These are phyloP conservation scores for Sinonovacula constricta DNA, from an alignment of 1,140 invertebrate genomes.

Conservation along the genomic window DNA sequence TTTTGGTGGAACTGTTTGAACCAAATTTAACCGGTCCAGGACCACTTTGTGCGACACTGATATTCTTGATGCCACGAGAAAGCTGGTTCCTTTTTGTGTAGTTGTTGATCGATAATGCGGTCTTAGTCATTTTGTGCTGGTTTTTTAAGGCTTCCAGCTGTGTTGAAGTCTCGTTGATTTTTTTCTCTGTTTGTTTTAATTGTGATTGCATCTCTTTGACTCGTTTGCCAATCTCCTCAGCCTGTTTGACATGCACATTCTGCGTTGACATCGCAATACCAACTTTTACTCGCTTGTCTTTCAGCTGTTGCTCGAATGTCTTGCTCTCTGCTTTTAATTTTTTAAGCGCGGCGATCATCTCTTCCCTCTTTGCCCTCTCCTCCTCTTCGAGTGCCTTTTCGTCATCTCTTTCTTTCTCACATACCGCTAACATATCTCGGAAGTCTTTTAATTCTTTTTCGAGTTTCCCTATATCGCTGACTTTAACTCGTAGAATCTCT, in stretches of 20 bases:
- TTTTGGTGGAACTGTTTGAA: not conserved
- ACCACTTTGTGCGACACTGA: conserved; percentile 34
- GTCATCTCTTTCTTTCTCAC: conserved; percentile 32
- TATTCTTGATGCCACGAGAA: not conserved
- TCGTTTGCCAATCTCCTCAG: conserved; percentile 16
- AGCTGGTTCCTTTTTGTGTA: conserved; percentile 32
- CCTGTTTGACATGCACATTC: conserved; percentile 24
- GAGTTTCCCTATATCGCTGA: conserved; percentile 25
- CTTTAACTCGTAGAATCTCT: conserved; percentile 5
- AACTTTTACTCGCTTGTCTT: conserved; percentile 27
- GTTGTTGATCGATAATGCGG: conserved; percentile 43
- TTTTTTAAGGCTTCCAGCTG: conserved; percentile 38
- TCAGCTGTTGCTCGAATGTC: conserved; percentile 31
- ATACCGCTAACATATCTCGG: conserved; percentile 18
- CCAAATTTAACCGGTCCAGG: conserved; percentile 24
- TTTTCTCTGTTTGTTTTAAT: conserved; percentile 32
- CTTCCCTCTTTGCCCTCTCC: conserved; percentile 28
- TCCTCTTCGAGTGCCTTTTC: conserved; percentile 5
- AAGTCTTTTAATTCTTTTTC: conserved; percentile 32
- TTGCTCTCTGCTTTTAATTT: conserved; percentile 32
- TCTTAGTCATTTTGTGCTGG: conserved; percentile 50
- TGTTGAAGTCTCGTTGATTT: conserved; percentile 13
- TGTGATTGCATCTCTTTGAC: conserved; percentile 24
- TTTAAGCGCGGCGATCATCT: conserved; percentile 11
- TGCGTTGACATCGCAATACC: conserved; percentile 30